Percentiles rank a stretch among this genome's conserved stretches.
Conservation (phyloP, 1,140 invertebrate genomes). For the Rhynchophorus ferrugineus region DNA sequence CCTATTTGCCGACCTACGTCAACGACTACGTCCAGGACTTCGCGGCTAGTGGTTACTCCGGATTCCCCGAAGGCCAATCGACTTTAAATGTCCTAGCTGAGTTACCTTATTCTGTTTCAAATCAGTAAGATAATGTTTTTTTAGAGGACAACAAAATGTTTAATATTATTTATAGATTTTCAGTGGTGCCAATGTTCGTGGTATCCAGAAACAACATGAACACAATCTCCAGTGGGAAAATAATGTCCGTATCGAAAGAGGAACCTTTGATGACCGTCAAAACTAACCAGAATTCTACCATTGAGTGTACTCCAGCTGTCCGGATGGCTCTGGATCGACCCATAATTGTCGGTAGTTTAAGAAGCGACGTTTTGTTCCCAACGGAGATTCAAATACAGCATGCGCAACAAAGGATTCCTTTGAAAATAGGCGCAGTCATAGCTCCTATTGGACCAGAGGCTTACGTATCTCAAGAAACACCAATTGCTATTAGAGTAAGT, state of each 20-base stretch:
- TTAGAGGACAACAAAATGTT: neutral
- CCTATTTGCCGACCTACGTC: conserved; percentile 7
- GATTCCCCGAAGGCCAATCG: conserved; percentile 16
- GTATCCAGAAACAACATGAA: conserved; percentile 29
- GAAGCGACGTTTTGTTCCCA: conserved; percentile 33
- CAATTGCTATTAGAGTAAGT: conserved; percentile 25
- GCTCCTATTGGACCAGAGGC: conserved; percentile 29
- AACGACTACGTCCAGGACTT: conserved; percentile 17
- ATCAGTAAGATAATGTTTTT: conserved; percentile 13
- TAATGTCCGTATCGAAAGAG: conserved; percentile 26
- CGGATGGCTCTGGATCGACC: conserved; percentile 33
- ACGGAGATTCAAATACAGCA: conserved; percentile 33
- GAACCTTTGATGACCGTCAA: conserved; percentile 30
- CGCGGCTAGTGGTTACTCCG: conserved; percentile 11
- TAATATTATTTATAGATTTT: conserved; percentile 21
- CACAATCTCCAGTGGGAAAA: conserved; percentile 26
- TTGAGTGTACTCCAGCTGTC: conserved; percentile 34
- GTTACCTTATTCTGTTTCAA: conserved; percentile 29
- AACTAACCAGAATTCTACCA: conserved; percentile 21
- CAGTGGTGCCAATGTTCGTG: conserved; percentile 31
- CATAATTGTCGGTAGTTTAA: conserved; percentile 27
- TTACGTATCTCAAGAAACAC: conserved; percentile 28
- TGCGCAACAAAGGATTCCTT: conserved; percentile 27
- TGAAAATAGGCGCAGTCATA: conserved; percentile 34
- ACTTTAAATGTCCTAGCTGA: conserved; percentile 32